These are phyloP conservation scores for Ceuthmochares aereus DNA, from an alignment of 2,113 vertebrate species.

Conservation along the genomic window DNA sequence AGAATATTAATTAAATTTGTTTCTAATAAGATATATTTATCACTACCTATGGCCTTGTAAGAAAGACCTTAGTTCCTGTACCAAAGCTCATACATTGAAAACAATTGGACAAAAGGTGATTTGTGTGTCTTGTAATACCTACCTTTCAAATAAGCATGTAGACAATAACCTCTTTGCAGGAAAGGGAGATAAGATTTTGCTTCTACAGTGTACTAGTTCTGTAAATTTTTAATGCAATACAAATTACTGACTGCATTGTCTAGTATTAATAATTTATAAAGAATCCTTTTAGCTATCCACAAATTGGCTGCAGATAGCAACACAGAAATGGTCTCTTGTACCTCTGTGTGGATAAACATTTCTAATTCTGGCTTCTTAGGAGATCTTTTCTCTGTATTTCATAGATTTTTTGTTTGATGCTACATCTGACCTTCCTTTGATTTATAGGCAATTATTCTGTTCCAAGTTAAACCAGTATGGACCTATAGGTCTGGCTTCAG, in stretches of 20 bases:
- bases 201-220: not conserved
- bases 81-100: not conserved
- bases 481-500: not conserved
- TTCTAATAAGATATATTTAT: constrained; percentile 32
- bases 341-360: not conserved
- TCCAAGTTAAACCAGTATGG: not conserved
- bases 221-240: constrained; percentile 38
- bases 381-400: not conserved
- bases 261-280: constrained; percentile 14
- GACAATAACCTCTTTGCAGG: not conserved
- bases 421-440: not conserved
- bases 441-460: not conserved
- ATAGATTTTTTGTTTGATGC: not conserved
- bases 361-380: not conserved
- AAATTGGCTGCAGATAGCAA: not conserved
- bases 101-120: not conserved
- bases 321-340: not conserved
- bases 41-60: not conserved
- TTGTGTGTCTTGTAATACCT: not conserved
- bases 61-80: not conserved
- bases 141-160: not conserved
- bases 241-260: not conserved
- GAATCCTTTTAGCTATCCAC: not conserved
- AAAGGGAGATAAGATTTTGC: not conserved
- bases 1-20: constrained; percentile 16